These are phyloP conservation scores for Paramormyrops kingsleyae DNA, from an alignment of 2,113 vertebrate genomes.

Conservation along the genomic window DNA sequence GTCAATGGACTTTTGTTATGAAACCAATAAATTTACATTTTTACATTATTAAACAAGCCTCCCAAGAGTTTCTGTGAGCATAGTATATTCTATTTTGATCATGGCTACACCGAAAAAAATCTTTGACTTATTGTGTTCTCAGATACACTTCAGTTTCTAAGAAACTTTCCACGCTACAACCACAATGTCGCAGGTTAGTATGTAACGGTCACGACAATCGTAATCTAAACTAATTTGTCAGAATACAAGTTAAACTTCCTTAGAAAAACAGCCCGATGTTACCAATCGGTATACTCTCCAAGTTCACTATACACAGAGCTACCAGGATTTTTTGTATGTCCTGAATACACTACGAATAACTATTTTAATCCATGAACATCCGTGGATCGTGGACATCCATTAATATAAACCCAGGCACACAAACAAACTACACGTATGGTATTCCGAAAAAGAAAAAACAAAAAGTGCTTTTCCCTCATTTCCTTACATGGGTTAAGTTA, in stretches of 20 bases:
- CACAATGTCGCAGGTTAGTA: background rate
- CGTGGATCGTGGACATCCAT: background rate
- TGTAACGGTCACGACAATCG: background rate
- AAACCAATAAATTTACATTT: background rate
- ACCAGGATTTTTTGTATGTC: background rate
- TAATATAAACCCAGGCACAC: background rate
- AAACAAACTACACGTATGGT: background rate
- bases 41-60: background rate
- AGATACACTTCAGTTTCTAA: background rate
- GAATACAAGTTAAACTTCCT: background rate
- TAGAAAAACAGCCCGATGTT: background rate
- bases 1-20: background rate
- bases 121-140: background rate
- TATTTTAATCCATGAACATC: background rate
- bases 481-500: background rate
- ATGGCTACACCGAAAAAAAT: background rate
- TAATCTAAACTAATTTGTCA: background rate
- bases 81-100: background rate
- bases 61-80: background rate
- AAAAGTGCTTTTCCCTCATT: background rate
- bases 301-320: background rate
- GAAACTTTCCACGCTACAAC: background rate
- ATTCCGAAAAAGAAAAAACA: background rate
- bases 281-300: background rate
- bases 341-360: background rate